Percentiles rank a stretch among this genome's conserved stretches.
Conservation (phyloP, 2,888 invertebrate genomes). For the Lasioglossum pauxillum region DNA sequence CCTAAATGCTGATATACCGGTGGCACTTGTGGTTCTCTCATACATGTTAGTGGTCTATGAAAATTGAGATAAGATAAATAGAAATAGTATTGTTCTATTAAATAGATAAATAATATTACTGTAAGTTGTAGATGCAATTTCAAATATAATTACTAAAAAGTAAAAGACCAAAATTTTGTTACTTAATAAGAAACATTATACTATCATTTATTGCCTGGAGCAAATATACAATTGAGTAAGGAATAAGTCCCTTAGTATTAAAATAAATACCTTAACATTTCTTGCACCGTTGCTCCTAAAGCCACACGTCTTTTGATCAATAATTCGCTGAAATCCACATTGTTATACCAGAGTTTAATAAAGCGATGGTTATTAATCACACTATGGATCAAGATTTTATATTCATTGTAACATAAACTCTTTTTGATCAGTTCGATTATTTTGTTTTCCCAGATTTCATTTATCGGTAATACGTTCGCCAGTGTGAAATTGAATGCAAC, state of each 20-base stretch:
- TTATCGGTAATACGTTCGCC: conserved; percentile 86
- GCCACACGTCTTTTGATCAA: conserved; percentile 74
- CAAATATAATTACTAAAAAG: neutral
- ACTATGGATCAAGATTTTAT: conserved; percentile 75
- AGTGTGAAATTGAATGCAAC: conserved; percentile 88
- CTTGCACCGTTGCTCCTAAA: conserved; percentile 65
- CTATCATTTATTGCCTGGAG: neutral
- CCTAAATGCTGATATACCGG: conserved; percentile 48
- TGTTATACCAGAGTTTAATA: conserved; percentile 72
- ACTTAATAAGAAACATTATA: neutral
- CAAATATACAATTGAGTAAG: neutral
- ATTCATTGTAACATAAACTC: conserved; percentile 83
- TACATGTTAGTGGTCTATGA: conserved; percentile 31
- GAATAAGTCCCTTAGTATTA: neutral
- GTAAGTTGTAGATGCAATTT: neutral
- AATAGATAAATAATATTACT: neutral
- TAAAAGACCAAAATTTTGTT: neutral
- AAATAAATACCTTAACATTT: conserved; percentile 72
- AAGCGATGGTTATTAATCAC: conserved; percentile 61
- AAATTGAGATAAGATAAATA: neutral
- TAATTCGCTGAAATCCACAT: conserved; percentile 72
- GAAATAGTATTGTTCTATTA: neutral
- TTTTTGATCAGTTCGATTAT: conserved; percentile 83
- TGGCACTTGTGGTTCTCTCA: conserved; percentile 38
- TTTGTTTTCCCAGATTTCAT: conserved; percentile 86